Percentiles rank a stretch among this genome's conserved stretches.
phyloP scores from a whole-genome alignment of 35 echinoderm and acorn worm species.

The Ptychodera flava region DNA sequence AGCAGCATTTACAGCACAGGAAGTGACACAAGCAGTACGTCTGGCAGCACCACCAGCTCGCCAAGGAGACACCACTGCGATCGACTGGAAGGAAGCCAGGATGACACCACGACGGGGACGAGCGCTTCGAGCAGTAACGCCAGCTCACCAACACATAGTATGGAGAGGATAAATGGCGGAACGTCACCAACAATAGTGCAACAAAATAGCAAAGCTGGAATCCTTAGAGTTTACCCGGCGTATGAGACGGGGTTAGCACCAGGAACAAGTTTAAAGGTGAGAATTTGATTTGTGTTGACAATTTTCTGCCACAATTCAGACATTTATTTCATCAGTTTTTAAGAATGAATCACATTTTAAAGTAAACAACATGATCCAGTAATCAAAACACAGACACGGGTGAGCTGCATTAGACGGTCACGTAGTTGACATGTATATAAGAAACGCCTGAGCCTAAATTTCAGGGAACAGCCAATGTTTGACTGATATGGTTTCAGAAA shows the following conservation, averaged over 20 bases:
- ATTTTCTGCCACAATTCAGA: too few relatives aligned
- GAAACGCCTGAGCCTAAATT: too few relatives aligned
- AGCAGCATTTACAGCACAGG: background rate
- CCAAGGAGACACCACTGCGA: background rate
- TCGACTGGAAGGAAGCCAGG: background rate
- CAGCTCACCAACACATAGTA: background rate
- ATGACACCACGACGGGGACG: background rate
- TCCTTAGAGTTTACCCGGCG: slow-evolving; percentile 82
- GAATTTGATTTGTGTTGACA: too few relatives aligned
- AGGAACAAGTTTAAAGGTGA: slow-evolving; percentile 97
- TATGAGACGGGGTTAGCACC: slow-evolving; percentile 86
- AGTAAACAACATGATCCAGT: too few relatives aligned
- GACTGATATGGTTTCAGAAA: too few relatives aligned
- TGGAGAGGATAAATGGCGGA: background rate
- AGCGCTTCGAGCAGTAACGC: background rate
- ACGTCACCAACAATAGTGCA: slow-evolving; percentile 10
- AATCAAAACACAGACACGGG: too few relatives aligned
- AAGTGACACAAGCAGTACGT: background rate
- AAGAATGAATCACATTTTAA: too few relatives aligned
- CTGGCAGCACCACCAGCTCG: background rate
- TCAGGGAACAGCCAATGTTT: too few relatives aligned
- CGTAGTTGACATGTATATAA: too few relatives aligned
- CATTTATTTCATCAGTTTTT: too few relatives aligned
- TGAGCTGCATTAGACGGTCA: too few relatives aligned
- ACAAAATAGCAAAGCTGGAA: slow-evolving; percentile 52